phyloP scores from a whole-genome alignment of 2,888 invertebrate genomes.

The Platynereis dumerilii region DNA sequence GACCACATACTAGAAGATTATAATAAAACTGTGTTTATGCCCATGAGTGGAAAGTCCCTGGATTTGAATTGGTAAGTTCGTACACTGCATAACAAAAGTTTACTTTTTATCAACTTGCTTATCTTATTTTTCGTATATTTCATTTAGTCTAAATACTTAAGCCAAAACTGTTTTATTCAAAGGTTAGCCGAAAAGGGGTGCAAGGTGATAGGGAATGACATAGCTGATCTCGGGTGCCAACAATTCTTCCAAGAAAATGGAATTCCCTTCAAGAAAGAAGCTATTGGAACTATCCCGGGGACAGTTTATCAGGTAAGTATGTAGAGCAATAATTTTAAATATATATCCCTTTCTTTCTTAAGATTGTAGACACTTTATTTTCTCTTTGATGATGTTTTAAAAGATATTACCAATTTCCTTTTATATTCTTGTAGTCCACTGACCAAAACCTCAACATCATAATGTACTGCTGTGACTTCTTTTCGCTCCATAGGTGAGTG shows the following conservation, averaged over 20 bases:
- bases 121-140: no score
- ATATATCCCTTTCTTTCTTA: no score
- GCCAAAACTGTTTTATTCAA: background rate
- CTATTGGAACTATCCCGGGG: background rate
- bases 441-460: background rate
- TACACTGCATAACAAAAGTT: no score
- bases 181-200: background rate
- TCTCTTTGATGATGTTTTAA: no score
- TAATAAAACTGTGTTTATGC: background rate
- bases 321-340: background rate
- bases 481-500: background rate
- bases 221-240: background rate
- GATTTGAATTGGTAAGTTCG: background rate
- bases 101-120: no score
- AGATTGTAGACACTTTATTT: no score
- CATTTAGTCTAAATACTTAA: no score
- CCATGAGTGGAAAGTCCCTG: conserved; percentile 1
- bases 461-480: conserved; percentile 1
- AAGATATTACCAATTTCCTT: background rate
- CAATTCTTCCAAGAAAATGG: background rate
- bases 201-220: background rate
- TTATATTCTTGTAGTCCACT: background rate
- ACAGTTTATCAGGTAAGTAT: background rate
- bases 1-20: background rate
- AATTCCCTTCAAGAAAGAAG: background rate